Evolutionary conservation across 2,113 vertebrate genomes (phyloP), one percentile per base, ranked within the genome.

Genomic region (Gambusia holbrooki): DNA sequence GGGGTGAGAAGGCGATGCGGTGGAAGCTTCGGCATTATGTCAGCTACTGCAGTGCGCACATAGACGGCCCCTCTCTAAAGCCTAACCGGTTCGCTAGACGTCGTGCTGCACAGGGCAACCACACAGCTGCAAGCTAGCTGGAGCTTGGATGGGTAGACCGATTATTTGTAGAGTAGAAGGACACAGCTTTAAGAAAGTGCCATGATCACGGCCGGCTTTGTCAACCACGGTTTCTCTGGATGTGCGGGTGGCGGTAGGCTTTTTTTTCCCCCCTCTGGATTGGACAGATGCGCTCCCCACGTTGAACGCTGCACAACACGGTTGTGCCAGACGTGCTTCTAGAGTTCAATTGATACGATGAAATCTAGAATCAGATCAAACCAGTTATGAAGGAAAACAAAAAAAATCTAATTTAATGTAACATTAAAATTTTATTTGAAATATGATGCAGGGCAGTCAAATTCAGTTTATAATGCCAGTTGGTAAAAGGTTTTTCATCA

Each of bases 41-140:
- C 83, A 86, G 76, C 83, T 81, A 86, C 86, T 79, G 84, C 77
- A 78, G 65, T 5, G 25, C 74, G 76, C 89, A 84, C 86, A 90
- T 69, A 71, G 28, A 88, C 76, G 80, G 70, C 72, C 83, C 80
- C 72, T 71, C 48, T n/a, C 4, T 13, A 28, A 29, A 71, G 62
- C 81, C 72, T 71, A 64, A 79, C 63, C 42, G 58, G 82, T 73
- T 77, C 73, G 63, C 65, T 28, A 48, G 29, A 64, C n/a, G 63
- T 45, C 72, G 5, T 54, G 48, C 14, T 28, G 27, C 0, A 15
- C 30, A 67, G 8, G 15, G 29, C 19, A 54, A 27, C 62, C 32
- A n/a, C 8, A 45, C 10, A 66, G 54, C 71, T 28, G 27, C 51
- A 60, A 60, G 63, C 54, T 63, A 8, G 60, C 22, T 48, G 22